Evolutionary conservation across 2,113 vertebrate species (phyloP).

Genomic region (Thunnus thynnus): DNA sequence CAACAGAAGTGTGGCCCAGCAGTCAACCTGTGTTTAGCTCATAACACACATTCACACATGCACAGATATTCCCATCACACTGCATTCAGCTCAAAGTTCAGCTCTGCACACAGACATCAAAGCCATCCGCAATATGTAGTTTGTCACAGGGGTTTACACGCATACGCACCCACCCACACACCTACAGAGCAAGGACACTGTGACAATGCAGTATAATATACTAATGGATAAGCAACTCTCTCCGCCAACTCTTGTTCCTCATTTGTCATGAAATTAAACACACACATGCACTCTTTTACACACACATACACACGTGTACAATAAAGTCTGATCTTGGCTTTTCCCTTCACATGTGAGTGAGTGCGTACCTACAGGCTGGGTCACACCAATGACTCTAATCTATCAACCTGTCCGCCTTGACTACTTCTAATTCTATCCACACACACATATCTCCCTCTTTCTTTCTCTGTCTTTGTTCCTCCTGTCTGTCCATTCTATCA

Average conservation of each 20-base stretch:
- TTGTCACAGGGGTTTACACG: conserved; percentile 27
- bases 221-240: conserved; percentile 61
- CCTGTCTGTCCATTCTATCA: not conserved
- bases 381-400: conserved; percentile 69
- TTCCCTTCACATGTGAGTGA: conserved; percentile 46
- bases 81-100: conserved; percentile 57
- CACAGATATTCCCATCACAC: conserved; percentile 50
- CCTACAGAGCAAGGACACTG: conserved; percentile 47
- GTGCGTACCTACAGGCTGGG: conserved; percentile 48
- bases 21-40: conserved; percentile 67
- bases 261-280: conserved; percentile 61
- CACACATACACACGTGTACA: conserved; percentile 13
- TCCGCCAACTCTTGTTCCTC: conserved; percentile 49
- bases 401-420: conserved; percentile 65
- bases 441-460: conserved; percentile 9
- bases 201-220: conserved; percentile 58
- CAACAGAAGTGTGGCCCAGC: conserved; percentile 42
- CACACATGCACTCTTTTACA: not conserved
- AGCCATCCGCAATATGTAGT: conserved; percentile 25
- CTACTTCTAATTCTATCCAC: conserved; percentile 58
- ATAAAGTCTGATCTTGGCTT: conserved; percentile 34
- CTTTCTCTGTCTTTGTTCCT: not conserved
- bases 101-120: conserved; percentile 26
- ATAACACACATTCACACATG: conserved; percentile 44
- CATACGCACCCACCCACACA: conserved; percentile 27